Percentiles rank a stretch among this genome's conserved stretches.
phyloP scores from a whole-genome alignment of 2,888 invertebrate species.

The Eucera pruinosa region DNA sequence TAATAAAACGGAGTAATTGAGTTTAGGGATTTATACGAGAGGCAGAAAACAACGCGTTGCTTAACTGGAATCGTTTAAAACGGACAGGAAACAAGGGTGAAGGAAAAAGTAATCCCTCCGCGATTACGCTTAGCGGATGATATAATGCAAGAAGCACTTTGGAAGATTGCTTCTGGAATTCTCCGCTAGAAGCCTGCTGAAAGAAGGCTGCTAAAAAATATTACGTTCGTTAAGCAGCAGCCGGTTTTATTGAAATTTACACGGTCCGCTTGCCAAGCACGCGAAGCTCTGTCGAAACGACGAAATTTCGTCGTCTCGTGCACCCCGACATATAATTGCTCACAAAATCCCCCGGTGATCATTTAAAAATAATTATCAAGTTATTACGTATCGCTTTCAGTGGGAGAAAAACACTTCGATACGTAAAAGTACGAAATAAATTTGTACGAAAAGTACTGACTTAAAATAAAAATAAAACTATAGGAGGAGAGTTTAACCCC shows the following conservation, averaged over 20 bases:
- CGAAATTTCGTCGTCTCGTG: slow-evolving; percentile 10
- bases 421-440: no score
- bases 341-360: neutral
- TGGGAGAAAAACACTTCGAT: no score
- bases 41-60: neutral
- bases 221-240: slow-evolving; percentile 21
- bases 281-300: neutral
- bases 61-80: neutral
- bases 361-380: neutral
- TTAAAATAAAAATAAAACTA: no score
- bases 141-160: slow-evolving; percentile 38
- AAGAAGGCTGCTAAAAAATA: slow-evolving; percentile 18
- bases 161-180: slow-evolving; percentile 36
- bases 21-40: neutral
- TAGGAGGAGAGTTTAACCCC: no score
- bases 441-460: no score
- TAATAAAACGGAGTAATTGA: neutral
- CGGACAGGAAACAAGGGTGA: neutral
- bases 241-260: slow-evolving; percentile 10
- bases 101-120: neutral
- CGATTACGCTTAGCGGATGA: slow-evolving; percentile 26
- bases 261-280: neutral
- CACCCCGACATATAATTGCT: slow-evolving; percentile 11
- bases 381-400: no score
- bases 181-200: neutral